Evolutionary conservation across 1,140 invertebrate genomes (phyloP).

Genomic region (Portunus trituberculatus): DNA sequence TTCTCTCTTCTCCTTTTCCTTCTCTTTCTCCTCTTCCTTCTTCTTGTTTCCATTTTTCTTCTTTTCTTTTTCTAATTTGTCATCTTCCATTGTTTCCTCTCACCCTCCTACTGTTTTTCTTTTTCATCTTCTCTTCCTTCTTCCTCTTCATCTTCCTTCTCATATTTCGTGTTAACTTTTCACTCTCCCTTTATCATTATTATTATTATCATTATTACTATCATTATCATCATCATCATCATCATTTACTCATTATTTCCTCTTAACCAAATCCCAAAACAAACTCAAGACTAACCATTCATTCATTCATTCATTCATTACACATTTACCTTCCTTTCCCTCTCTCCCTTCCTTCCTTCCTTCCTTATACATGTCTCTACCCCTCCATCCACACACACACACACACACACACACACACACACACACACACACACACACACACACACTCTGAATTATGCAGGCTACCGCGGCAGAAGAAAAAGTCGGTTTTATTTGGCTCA

Average conservation of each 20-base stretch:
- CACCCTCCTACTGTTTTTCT: not conserved
- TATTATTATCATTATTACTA: conserved; percentile 24
- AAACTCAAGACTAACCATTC: too few relatives aligned
- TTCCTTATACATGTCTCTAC: not conserved
- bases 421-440: not conserved
- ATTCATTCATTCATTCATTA: not conserved
- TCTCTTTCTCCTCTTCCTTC: not conserved
- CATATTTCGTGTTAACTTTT: not conserved
- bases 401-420: conserved; percentile 19
- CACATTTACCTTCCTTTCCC: not conserved
- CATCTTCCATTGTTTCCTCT: not conserved
- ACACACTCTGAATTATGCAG: conserved; percentile 73
- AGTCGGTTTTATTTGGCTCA: conserved; percentile 75
- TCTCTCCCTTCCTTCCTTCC: not conserved
- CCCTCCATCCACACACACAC: conserved; percentile 1
- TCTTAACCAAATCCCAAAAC: too few relatives aligned
- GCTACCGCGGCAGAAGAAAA: conserved; percentile 74
- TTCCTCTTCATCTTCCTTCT: not conserved
- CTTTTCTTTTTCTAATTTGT: not conserved
- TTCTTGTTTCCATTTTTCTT: not conserved
- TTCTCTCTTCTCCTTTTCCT: not conserved
- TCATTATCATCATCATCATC: not conserved
- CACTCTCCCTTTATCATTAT: not conserved
- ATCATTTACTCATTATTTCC: not conserved
- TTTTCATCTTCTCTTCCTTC: not conserved